A percentile compares a stretch with the other conserved stretches of the same genome.
Evolutionary conservation across 1,140 invertebrate genomes (phyloP).

Genomic region (Antheraea mylitta): DNA sequence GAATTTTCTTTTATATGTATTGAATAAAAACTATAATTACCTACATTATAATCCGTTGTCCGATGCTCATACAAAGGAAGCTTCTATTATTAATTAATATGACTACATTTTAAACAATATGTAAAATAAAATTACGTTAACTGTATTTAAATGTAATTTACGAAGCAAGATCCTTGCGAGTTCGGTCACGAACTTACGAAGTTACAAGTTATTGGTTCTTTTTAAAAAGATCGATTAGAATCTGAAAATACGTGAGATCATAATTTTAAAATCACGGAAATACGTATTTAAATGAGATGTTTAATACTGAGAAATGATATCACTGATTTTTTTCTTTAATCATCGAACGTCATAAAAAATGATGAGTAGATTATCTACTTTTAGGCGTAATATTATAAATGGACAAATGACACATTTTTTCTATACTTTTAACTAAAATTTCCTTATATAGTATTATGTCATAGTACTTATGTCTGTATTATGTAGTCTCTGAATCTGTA

Average conservation of each 20-base stretch:
- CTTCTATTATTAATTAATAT: not conserved
- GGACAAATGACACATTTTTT: too few relatives aligned
- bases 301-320: not conserved
- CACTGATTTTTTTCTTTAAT: not conserved
- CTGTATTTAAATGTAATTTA: not conserved
- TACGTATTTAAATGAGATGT: not conserved
- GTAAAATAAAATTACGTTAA: not conserved
- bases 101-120: not conserved
- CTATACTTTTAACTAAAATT: too few relatives aligned
- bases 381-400: too few relatives aligned
- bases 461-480: too few relatives aligned
- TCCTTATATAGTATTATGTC: too few relatives aligned
- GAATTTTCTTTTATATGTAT: not conserved
- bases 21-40: not conserved
- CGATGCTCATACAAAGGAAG: not conserved
- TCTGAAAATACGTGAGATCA: conserved; percentile 2
- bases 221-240: not conserved
- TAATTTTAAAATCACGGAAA: not conserved
- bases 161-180: not conserved
- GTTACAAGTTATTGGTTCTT: not conserved
- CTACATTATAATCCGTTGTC: not conserved
- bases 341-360: not conserved
- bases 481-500: too few relatives aligned
- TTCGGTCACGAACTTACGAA: not conserved
- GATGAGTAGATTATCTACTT: too few relatives aligned